Conservation (phyloP, 2,888 invertebrate genomes). For the Mesorhabditis spiculigera region DNA sequence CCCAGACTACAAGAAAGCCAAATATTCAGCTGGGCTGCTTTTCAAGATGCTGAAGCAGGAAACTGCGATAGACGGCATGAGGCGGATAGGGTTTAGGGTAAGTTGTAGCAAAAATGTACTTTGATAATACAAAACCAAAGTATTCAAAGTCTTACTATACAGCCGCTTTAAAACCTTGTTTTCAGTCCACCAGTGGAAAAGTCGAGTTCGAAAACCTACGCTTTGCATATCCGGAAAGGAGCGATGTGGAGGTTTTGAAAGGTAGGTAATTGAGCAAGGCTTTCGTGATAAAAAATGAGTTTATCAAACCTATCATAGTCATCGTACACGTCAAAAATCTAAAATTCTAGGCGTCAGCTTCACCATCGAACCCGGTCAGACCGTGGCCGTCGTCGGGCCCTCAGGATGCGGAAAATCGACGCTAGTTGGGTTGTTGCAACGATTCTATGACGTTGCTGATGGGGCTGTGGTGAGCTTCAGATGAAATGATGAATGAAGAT, state of each 20-base stretch:
- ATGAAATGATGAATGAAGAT: neutral
- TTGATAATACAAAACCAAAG: neutral
- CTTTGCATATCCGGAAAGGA: constrained; percentile 60
- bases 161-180: neutral
- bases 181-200: constrained; percentile 39
- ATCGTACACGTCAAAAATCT: neutral
- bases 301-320: no score
- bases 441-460: constrained; percentile 76
- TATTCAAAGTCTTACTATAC: neutral
- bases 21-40: constrained; percentile 57
- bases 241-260: constrained; percentile 36
- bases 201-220: constrained; percentile 46
- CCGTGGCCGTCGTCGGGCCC: constrained; percentile 54
- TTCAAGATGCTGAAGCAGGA: constrained; percentile 58
- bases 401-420: constrained; percentile 62
- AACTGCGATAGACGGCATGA: constrained; percentile 59
- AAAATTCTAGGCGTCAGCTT: constrained; percentile 21
- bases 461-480: constrained; percentile 67
- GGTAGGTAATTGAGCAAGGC: neutral
- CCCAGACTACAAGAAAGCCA: constrained; percentile 60
- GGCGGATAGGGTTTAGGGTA: constrained; percentile 42
- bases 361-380: constrained; percentile 28
- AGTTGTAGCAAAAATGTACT: neutral
- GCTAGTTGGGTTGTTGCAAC: constrained; percentile 66
- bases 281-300: no score